These are phyloP conservation scores for Calyptommatus sinebrachiatus DNA, from an alignment of 2,113 vertebrate genomes.

Conservation along the genomic window DNA sequence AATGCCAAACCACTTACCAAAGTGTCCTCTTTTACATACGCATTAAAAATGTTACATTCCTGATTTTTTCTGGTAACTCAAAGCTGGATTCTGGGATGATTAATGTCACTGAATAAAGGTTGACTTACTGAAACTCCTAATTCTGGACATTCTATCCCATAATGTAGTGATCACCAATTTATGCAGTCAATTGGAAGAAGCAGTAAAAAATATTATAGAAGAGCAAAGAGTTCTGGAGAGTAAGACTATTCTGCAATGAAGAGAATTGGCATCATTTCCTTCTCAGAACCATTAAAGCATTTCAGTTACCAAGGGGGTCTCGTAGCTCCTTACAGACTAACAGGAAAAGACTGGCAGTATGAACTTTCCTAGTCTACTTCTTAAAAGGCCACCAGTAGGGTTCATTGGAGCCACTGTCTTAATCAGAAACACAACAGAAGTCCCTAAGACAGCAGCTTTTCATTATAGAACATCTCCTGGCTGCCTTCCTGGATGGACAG, in stretches of 20 bases:
- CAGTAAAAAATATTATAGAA: not conserved
- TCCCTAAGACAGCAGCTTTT: not conserved
- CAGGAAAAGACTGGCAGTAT: not conserved
- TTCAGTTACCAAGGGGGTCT: not conserved
- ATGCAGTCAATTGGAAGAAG: not conserved
- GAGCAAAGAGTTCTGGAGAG: no score
- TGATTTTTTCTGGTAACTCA: no score
- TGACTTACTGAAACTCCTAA: not conserved
- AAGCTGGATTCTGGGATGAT: not conserved
- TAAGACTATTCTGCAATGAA: no score
- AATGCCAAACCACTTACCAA: no score
- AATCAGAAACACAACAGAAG: no score
- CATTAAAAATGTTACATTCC: no score
- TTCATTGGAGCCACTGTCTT: no score
- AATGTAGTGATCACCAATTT: not conserved
- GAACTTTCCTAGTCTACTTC: no score
- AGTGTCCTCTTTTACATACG: no score
- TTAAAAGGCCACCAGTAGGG: no score
- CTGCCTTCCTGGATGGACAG: no score
- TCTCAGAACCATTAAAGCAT: not conserved
- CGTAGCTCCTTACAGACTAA: not conserved
- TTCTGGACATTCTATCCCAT: not conserved
- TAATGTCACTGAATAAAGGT: not conserved
- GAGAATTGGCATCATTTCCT: not conserved
- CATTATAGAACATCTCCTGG: not conserved